Evolutionary conservation across 64 coral and sea anemone genomes (phyloP), one percentile per base, ranked within the genome.

Genomic region (Porites australiensis): DNA sequence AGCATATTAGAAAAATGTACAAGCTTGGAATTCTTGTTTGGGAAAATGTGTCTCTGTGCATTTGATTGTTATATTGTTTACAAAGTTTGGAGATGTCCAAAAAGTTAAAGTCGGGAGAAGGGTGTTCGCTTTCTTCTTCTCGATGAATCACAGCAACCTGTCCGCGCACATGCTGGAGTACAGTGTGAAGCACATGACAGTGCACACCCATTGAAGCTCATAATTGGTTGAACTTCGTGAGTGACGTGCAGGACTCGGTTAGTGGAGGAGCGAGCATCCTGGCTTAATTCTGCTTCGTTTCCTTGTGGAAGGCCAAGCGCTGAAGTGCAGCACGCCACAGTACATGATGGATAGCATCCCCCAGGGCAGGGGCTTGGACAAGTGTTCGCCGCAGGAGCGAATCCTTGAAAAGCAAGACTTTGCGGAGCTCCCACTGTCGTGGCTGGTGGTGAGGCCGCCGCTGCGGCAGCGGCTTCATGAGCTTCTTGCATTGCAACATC

Each of bases 341-440:
- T 91, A 50, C 95, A 97, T 6, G 79, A 68, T 13, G 95, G 95
- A 5, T 75, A 61, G 59, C 95, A 97, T 6, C 58, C 86, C 19
- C 87, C 78, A 10, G 95, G 95, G 18, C 95, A 97, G 1, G 92
- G 88, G 74, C 57, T 91, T 58, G 95, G 95, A 61, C 95, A 97
- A 9, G 87, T 74, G 3, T 70, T 22, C 16, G 13, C 20, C 8
- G 18, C 22, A 6, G 55, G 48, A 27, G 79, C 47, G 9, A 86
- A 44, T 10, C 63, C 83, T 64, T 90, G 93, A 13, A 62, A 69
- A 22, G 73, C 14, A n/a, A 86, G 66, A 50, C 77, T 66, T 52
- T 74, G 68, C 11, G 85, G 57, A 15, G 92, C 48, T 52, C 65
- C 63, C 5, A 71, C 73, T 20, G 63, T 58, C 14, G 77, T 53